Percentiles rank a stretch among this genome's conserved stretches.
These are phyloP conservation scores for Panurus biarmicus DNA, from an alignment of 2,113 vertebrate genomes.

Conservation along the genomic window DNA sequence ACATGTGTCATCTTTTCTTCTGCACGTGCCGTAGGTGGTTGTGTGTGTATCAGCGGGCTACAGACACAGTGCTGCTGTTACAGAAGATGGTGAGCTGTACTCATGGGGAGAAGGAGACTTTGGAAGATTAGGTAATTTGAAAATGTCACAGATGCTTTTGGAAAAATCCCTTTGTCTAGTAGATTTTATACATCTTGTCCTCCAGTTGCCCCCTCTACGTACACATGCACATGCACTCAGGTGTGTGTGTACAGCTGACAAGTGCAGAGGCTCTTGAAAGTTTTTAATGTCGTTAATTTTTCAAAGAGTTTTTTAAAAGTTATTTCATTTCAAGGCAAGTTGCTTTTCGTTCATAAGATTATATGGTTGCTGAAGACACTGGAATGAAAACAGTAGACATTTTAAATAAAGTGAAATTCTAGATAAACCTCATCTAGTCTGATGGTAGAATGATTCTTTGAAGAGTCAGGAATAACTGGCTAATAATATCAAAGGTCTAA, in stretches of 20 bases:
- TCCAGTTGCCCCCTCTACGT: not conserved
- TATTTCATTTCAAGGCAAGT: not conserved
- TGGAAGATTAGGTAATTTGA: slow-evolving; percentile 77
- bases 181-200: not conserved
- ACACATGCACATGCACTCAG: not conserved
- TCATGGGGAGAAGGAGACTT: slow-evolving; percentile 86
- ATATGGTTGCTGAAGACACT: not conserved
- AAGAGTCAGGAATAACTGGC: not conserved
- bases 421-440: not conserved
- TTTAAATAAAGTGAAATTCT: not conserved
- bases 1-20: not conserved
- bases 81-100: slow-evolving; percentile 83
- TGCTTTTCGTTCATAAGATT: not conserved
- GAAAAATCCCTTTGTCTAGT: not conserved
- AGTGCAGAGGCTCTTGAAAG: not conserved
- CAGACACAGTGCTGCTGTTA: slow-evolving; percentile 81
- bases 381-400: not conserved
- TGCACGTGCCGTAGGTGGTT: slow-evolving; percentile 67
- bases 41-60: slow-evolving; percentile 84
- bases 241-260: not conserved
- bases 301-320: rapidly evolving
- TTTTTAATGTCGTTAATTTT: not conserved
- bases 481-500: not conserved
- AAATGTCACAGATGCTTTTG: not conserved
- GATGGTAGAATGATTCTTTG: not conserved